phyloP scores from a whole-genome alignment of 2,888 invertebrate species.

The Hirtodrosophila histrioides region DNA sequence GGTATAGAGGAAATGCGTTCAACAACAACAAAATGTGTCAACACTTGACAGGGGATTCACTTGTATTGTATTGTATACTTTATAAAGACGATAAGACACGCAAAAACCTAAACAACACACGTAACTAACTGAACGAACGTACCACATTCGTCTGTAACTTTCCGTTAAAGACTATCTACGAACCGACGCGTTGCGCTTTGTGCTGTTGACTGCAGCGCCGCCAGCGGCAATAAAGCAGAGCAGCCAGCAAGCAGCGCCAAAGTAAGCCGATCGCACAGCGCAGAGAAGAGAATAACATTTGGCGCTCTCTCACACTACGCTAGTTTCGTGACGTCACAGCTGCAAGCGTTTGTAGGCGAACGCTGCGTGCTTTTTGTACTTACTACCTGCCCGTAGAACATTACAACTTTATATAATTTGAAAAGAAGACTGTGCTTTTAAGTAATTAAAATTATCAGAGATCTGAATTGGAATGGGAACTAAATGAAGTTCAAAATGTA shows the following conservation, averaged over 20 bases:
- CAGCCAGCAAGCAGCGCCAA: conserved; percentile 16
- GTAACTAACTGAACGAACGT: conserved; percentile 18
- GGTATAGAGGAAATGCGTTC: conserved; percentile 28
- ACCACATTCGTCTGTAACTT: conserved; percentile 32
- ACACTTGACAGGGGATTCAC: conserved; percentile 27
- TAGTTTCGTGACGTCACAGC: conserved; percentile 32
- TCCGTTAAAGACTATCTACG: conserved; percentile 44
- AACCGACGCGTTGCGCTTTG: conserved; percentile 76
- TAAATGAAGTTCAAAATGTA: too few species aligned
- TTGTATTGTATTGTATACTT: conserved; percentile 7
- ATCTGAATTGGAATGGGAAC: too few species aligned
- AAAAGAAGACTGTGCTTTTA: too few species aligned
- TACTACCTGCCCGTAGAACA: too few species aligned
- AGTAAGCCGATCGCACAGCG: conserved; percentile 39
- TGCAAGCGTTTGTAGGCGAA: conserved; percentile 14
- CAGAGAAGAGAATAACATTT: conserved; percentile 8
- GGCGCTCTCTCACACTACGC: neutral
- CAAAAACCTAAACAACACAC: conserved; percentile 7
- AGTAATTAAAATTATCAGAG: too few species aligned
- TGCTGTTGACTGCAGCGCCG: conserved; percentile 72
- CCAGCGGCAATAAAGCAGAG: conserved; percentile 8
- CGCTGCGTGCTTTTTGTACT: neutral
- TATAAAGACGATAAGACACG: conserved; percentile 20
- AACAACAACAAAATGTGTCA: neutral
- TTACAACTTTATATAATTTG: too few species aligned